Conservation (phyloP, 2,888 invertebrate genomes). For the Eristalis intricaria region DNA sequence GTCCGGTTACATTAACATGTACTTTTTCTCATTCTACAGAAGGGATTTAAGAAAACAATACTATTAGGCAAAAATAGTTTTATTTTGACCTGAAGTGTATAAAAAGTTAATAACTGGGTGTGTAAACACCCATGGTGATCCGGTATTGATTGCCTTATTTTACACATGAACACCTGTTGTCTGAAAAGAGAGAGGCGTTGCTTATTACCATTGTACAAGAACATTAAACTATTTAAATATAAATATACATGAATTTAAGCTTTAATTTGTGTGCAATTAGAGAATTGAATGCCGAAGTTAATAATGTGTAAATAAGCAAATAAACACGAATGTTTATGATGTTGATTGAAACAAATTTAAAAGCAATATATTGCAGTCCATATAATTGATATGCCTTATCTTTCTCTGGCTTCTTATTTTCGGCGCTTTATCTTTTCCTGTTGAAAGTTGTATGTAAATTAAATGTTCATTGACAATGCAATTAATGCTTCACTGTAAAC, state of each 20-base stretch:
- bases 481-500: too few relatives aligned
- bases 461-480: too few relatives aligned
- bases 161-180: not conserved
- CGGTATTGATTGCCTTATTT: not conserved
- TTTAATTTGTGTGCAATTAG: not conserved
- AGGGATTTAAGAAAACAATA: not conserved
- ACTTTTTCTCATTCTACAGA: not conserved
- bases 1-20: not conserved
- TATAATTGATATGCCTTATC: too few relatives aligned
- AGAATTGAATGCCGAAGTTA: not conserved
- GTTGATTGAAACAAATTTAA: too few relatives aligned
- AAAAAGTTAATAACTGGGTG: conserved; percentile 9
- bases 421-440: too few relatives aligned
- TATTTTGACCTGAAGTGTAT: not conserved
- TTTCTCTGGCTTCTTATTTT: not conserved
- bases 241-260: not conserved
- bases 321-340: not conserved
- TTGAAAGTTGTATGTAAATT: too few relatives aligned
- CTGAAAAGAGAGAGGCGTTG: not conserved
- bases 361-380: too few relatives aligned
- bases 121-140: not conserved
- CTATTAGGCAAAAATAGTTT: not conserved
- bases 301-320: not conserved
- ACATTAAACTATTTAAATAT: not conserved
- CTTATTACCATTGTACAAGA: not conserved